phyloP scores from a whole-genome alignment of 2,888 invertebrate species.

The Heliconius aoede region DNA sequence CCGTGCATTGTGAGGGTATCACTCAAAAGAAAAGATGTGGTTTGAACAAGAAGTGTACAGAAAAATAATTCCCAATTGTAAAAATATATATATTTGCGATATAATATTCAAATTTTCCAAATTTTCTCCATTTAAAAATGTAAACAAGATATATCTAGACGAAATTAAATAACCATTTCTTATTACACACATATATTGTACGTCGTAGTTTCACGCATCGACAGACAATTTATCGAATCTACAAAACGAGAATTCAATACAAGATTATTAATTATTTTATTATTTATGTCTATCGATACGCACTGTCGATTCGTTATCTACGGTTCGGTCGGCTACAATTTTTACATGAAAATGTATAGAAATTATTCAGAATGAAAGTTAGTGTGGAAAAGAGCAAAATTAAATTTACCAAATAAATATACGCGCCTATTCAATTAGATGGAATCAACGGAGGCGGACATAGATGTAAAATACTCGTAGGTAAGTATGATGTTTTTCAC shows the following conservation, averaged over 20 bases:
- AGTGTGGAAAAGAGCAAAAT: constrained; percentile 47
- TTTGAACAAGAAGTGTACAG: no score
- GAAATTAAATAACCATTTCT: neutral
- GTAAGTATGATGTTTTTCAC: neutral
- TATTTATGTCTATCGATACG: constrained; percentile 38
- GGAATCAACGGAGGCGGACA: constrained; percentile 47
- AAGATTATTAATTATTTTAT: constrained; percentile 26
- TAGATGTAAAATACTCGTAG: constrained; percentile 23
- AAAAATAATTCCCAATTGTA: no score
- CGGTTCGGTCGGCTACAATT: constrained; percentile 36
- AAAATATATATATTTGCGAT: no score
- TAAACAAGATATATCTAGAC: neutral
- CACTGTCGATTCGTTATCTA: constrained; percentile 44
- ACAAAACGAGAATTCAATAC: constrained; percentile 33
- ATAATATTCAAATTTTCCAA: no score
- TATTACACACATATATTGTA: neutral
- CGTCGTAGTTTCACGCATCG: neutral
- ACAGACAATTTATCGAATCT: constrained; percentile 33
- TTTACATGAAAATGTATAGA: constrained; percentile 43
- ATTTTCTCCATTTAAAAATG: neutral
- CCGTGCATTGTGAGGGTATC: no score
- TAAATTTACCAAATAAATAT: constrained; percentile 40
- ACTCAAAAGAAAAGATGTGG: no score
- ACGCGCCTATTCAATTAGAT: constrained; percentile 47
- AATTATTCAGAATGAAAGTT: constrained; percentile 44